Base-by-base conservation (phyloP, 1,140 invertebrate species). In the Neoseiulus cucumeris region DNA sequence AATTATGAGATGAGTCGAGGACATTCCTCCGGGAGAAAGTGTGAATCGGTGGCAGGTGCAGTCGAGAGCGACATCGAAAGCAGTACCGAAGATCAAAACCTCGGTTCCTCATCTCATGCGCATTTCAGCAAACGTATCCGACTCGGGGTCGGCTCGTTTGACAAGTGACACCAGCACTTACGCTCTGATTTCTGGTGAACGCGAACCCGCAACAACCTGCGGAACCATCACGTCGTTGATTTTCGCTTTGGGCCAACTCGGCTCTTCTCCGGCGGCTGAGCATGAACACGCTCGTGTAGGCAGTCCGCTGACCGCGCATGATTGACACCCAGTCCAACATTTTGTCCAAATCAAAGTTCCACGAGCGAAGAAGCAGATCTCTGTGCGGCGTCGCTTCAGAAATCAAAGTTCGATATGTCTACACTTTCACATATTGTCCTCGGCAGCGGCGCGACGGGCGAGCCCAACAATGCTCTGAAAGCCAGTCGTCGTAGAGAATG, bases 291-390 rank as follows among this genome's bases (percentile, higher is more conserved):
- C 84, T 85, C 74, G 82, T 83, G 66, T 83, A 85, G 73, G n/a
- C n/a, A n/a, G 86, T 85, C 33, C 84, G 78, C 41, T 84, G 79
- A 29, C 82, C 42, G 64, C 83, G 79, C 33, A 85, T 83, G 66
- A 86, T 85, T 67, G 83, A 85, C 67, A 86, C 84, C 84, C 84
- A 86, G 76, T 86, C 84, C 70, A 86, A 86, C 84, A 86, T 87
- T 64, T 66, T 72, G 65, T n/a, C n/a, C n/a, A n/a, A n/a, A n/a
- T 17, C 17, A 51, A 45, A 45, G 20, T 18, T 6, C 20, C 42
- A 17, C 17, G 9, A n/a, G n/a, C n/a, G n/a, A n/a, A n/a, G n/a
- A n/a, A 17, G 42, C 30, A 9, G n/a, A 1, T 64, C 9, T 39
- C 33, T 39, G 33, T 9, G 33, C 33, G 33, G 33, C 33, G 33